Evolutionary conservation across 2,113 vertebrate species (phyloP), one percentile per base, ranked within the genome.

Genomic region (Sorex fumeus): DNA sequence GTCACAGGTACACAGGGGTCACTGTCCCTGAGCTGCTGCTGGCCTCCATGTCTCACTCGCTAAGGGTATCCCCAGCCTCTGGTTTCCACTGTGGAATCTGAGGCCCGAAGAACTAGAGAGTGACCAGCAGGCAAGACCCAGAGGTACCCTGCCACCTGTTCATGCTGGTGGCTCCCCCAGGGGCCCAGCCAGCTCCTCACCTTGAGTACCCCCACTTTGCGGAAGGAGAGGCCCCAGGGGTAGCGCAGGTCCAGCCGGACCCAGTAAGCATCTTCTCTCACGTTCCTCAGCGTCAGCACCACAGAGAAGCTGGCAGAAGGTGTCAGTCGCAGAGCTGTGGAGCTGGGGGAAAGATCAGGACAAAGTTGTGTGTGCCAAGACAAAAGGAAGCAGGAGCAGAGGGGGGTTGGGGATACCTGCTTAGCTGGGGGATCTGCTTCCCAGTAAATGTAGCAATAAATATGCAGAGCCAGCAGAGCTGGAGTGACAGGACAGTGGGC

Each of bases 181-280:
- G 27, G 16, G 23, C 23, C 62, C 62, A 27, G 27, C 19, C 2
- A 3, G 6, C 16, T 32, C 0, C 93, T 93, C 79, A 97, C 96
- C 94, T 96, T n/a, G 19, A 92, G 86, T 25, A 74, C 15, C 47
- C 94, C 92, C 69, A 93, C 95, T 78, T 97, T 97, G 6, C 96
- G 95, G 84, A 97, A 97, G 32, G 96, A 97, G 15, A 97, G 96
- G 1, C 95, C 96, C 13, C 0, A 6, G 4, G 93, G 81, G 43
- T 85, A 84, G 67, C 7, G 8, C 88, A 97, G 67, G 30, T 0
- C 9, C 36, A 97, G 66, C 0, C 30, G 84, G 8, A 95, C 96
- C 88, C 81, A 91, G 78, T 97, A 97, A 0, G 97, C 96, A 0
- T 97, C 97, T 88, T 97, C 97, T 32, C 25, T 66, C 0, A 0